These are phyloP conservation scores for Petrosia ficiformis DNA, from an alignment of 37 sponge, comb jelly and placozoan species.

Conservation along the genomic window DNA sequence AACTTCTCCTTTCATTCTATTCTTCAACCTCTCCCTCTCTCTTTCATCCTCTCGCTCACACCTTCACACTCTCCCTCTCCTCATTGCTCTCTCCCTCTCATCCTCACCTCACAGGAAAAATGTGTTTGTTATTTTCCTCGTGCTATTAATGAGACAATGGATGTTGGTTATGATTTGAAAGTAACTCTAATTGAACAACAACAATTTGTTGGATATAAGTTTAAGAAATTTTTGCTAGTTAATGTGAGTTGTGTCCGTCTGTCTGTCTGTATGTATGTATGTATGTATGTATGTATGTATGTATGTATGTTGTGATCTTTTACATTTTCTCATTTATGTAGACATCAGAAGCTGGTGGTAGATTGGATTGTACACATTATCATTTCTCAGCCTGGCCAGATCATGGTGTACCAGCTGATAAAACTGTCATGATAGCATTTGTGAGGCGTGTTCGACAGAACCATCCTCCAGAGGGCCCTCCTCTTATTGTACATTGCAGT, in stretches of 20 bases:
- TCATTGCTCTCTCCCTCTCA: too few species aligned
- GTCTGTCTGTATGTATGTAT: background rate
- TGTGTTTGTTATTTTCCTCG: slow-evolving; percentile 86
- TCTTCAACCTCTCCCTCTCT: too few species aligned
- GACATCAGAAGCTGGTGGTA: background rate
- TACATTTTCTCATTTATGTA: background rate
- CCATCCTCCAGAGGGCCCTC: slow-evolving; percentile 44
- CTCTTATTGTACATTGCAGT: slow-evolving; percentile 87
- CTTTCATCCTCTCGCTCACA: too few species aligned
- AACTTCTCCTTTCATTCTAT: too few species aligned
- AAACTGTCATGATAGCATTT: slow-evolving; percentile 76
- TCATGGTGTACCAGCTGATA: slow-evolving; percentile 85
- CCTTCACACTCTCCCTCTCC: too few species aligned
- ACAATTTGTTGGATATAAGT: slow-evolving; percentile 65
- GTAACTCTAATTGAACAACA: slow-evolving; percentile 47
- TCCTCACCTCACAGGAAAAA: slow-evolving; percentile 51
- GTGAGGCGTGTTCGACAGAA: slow-evolving; percentile 57
- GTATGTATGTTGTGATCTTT: background rate
- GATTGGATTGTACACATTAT: slow-evolving; percentile 52
- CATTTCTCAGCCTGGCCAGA: slow-evolving; percentile 71
- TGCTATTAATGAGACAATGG: slow-evolving; percentile 9
- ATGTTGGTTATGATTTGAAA: slow-evolving; percentile 12
- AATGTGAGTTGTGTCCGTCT: slow-evolving; percentile 22
- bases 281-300: background rate
- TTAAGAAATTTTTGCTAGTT: slow-evolving; percentile 39